phyloP scores from a whole-genome alignment of 2,797 vertebrate species.

The Xenentodon cancila region DNA sequence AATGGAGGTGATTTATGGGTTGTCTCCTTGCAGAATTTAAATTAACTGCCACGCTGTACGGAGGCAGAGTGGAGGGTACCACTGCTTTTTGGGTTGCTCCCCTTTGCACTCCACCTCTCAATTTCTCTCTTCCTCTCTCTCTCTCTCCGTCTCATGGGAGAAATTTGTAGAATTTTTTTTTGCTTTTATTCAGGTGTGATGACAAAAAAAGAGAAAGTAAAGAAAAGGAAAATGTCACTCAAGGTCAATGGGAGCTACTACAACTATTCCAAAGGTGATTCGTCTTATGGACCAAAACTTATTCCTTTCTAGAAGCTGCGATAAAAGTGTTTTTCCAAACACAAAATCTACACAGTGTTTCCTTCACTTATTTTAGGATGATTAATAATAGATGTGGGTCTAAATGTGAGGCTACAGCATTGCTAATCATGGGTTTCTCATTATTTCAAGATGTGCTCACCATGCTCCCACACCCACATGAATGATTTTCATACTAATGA shows the following conservation, averaged over 20 bases:
- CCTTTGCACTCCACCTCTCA: constrained; percentile 65
- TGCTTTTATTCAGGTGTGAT: constrained; percentile 54
- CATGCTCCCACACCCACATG: constrained; percentile 60
- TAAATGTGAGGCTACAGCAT: constrained; percentile 43
- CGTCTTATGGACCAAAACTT: neutral
- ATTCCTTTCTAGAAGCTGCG: constrained; percentile 1
- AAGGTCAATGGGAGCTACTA: constrained; percentile 1
- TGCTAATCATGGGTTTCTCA: constrained; percentile 61
- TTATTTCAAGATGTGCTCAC: constrained; percentile 59
- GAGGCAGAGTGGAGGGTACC: constrained; percentile 55
- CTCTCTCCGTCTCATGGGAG: constrained; percentile 45
- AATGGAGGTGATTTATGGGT: constrained; percentile 87
- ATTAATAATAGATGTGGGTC: constrained; percentile 58
- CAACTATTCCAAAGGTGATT: constrained; percentile 60
- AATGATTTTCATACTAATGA: constrained; percentile 72
- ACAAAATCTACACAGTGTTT: constrained; percentile 22
- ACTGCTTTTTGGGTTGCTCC: constrained; percentile 64
- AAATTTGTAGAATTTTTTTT: constrained; percentile 58
- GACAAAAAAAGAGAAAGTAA: constrained; percentile 49
- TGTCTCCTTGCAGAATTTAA: constrained; percentile 86
- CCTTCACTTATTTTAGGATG: constrained; percentile 19
- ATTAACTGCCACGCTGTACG: constrained; percentile 79
- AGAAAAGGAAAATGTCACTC: neutral
- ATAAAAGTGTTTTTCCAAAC: constrained; percentile 8
- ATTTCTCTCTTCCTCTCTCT: constrained; percentile 29